Conservation (phyloP, 2,888 invertebrate genomes). For the Choreutis nemorana region DNA sequence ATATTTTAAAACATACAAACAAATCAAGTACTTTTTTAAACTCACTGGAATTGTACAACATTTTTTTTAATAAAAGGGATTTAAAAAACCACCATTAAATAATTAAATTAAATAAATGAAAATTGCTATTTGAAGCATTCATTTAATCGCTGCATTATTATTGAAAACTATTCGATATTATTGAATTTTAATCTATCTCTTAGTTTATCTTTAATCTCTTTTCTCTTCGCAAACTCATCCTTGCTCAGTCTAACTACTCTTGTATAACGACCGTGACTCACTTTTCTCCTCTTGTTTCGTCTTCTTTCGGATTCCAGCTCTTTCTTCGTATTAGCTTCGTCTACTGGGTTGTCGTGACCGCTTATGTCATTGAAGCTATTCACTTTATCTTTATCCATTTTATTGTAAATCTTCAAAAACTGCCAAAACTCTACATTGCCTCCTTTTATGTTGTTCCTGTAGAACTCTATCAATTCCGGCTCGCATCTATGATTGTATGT, state of each 20-base stretch:
- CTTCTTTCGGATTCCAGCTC: slow-evolving; percentile 5
- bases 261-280: slow-evolving; percentile 6
- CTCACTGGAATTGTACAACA: no score
- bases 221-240: slow-evolving; percentile 21
- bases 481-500: slow-evolving; percentile 42
- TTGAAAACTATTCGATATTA: no score
- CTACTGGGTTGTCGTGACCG: not conserved
- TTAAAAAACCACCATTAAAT: no score
- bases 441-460: slow-evolving; percentile 37
- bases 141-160: no score
- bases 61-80: no score
- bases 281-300: slow-evolving; percentile 6
- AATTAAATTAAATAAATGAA: no score
- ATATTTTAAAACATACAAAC: no score
- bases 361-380: slow-evolving; percentile 29
- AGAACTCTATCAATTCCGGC: slow-evolving; percentile 34
- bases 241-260: slow-evolving; percentile 23
- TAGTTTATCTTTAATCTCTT: slow-evolving; percentile 17
- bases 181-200: no score
- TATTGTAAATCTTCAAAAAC: slow-evolving; percentile 47
- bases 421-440: slow-evolving; percentile 51
- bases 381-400: slow-evolving; percentile 35
- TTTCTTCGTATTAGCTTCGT: slow-evolving; percentile 3
- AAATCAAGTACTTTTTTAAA: no score
- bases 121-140: no score